Evolutionary conservation across 30 jellyfish, hydroid and myxozoan species (phyloP).

Genomic region (Catostylus mosaicus): DNA sequence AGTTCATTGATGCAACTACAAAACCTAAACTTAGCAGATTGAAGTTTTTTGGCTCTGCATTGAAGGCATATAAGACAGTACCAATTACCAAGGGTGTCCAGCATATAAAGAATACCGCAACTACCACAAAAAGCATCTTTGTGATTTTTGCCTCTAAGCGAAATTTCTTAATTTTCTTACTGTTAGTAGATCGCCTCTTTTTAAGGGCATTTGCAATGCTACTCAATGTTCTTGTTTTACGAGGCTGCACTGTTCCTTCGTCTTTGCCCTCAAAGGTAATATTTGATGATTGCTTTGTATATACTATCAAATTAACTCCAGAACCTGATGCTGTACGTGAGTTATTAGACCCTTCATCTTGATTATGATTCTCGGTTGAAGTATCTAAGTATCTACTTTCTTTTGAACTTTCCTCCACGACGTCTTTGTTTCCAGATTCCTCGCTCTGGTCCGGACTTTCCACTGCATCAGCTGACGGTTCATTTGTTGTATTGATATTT

Average conservation of each 20-base stretch:
- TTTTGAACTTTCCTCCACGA: background rate
- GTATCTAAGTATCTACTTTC: background rate
- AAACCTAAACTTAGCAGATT: constrained; percentile 74
- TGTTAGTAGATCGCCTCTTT: constrained; percentile 13
- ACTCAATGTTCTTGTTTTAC: constrained; percentile 31
- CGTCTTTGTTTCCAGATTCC: background rate
- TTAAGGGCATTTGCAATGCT: constrained; percentile 15
- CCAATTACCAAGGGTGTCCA: constrained; percentile 98
- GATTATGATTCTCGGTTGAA: background rate
- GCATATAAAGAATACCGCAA: constrained; percentile 81
- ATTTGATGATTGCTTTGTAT: background rate
- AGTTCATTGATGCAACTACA: constrained; percentile 86
- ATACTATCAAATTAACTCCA: constrained; percentile 12
- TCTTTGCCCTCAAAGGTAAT: constrained; percentile 5
- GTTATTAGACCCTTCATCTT: background rate
- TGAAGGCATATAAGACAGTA: constrained; percentile 71
- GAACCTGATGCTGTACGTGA: constrained; percentile 35
- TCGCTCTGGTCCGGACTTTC: constrained; percentile 16
- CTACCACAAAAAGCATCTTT: constrained; percentile 87
- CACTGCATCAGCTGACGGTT: background rate
- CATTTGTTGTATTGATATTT: background rate
- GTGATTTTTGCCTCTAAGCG: constrained; percentile 83
- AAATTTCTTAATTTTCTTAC: constrained; percentile 52
- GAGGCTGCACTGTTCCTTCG: background rate
- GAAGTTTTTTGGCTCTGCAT: constrained; percentile 67